A percentile compares a stretch with the other conserved stretches of the same genome.
Conservation (phyloP, 2,797 vertebrate genomes). For the Onychomys torridus region DNA sequence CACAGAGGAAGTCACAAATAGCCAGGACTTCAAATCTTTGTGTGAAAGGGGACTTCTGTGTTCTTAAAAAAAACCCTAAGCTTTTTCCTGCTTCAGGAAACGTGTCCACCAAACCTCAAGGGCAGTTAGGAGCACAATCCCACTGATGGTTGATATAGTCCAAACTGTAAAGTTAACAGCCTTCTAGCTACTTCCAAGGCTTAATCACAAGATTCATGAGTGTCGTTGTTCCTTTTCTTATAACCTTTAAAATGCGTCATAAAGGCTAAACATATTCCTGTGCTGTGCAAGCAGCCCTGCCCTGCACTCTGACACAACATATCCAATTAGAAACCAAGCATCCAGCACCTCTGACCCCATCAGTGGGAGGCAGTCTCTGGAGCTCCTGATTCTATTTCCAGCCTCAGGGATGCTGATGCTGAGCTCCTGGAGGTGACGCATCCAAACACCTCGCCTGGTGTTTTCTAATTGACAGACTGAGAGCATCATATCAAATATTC, state of each 20-base stretch:
- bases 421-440: conserved; percentile 73
- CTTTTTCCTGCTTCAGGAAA: conserved; percentile 10
- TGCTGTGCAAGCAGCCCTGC: not conserved
- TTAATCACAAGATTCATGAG: conserved; percentile 60
- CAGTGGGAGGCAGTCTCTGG: conserved; percentile 64
- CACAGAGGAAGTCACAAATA: not conserved
- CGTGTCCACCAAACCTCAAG: not conserved
- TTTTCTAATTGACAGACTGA: conserved; percentile 81
- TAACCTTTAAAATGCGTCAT: conserved; percentile 72
- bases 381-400: conserved; percentile 76
- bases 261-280: conserved; percentile 68
- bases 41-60: conserved; percentile 32
- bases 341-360: conserved; percentile 72
- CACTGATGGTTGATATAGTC: not conserved
- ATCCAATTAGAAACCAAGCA: conserved; percentile 77
- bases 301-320: conserved; percentile 57
- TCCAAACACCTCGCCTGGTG: conserved; percentile 69
- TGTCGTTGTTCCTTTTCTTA: conserved; percentile 17
- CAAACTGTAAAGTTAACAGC: conserved; percentile 20
- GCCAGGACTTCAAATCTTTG: not conserved
- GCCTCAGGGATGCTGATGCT: not conserved
- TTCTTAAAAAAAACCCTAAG: conserved; percentile 11
- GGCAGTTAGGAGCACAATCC: not conserved
- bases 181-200: not conserved
- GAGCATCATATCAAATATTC: conserved; percentile 53